A percentile compares a stretch with the other conserved stretches of the same genome.
These are phyloP conservation scores for Drosophila nigritarsus DNA, from an alignment of 2,888 invertebrate genomes.

Conservation along the genomic window DNA sequence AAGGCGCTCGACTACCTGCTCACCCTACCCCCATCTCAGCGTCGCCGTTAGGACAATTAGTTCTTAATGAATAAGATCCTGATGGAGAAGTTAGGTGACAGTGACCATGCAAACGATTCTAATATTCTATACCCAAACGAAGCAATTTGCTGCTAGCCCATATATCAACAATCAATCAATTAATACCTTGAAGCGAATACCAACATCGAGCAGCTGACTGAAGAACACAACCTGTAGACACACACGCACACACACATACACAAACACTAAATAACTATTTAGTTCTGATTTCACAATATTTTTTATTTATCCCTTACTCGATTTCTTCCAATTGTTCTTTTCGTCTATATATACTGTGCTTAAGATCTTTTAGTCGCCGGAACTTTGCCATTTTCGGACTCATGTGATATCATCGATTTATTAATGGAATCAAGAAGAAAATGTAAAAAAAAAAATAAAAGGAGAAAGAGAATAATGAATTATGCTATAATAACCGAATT, in stretches of 20 bases:
- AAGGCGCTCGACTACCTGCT: conserved; percentile 90
- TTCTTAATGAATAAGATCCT: conserved; percentile 23
- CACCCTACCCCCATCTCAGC: conserved; percentile 87
- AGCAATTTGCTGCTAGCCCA: conserved; percentile 61
- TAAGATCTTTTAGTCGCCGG: conserved; percentile 82
- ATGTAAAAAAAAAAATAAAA: conserved; percentile 55
- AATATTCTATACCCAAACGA: conserved; percentile 52
- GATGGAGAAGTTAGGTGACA: conserved; percentile 21
- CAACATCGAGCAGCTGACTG: conserved; percentile 69
- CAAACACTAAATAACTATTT: conserved; percentile 24
- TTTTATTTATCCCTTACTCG: conserved; percentile 21
- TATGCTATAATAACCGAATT: conserved; percentile 60
- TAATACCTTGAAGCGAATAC: conserved; percentile 47
- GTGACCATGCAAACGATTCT: conserved; percentile 53
- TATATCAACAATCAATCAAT: conserved; percentile 41
- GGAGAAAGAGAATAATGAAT: conserved; percentile 30
- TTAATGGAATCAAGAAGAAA: conserved; percentile 67
- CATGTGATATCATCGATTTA: conserved; percentile 84
- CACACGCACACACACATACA: conserved; percentile 38
- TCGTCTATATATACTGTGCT: conserved; percentile 44
- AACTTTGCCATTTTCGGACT: conserved; percentile 83
- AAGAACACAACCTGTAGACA: conserved; percentile 66
- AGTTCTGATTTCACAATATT: conserved; percentile 21
- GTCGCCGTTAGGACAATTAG: conserved; percentile 75
- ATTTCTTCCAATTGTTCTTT: conserved; percentile 18